phyloP scores from a whole-genome alignment of 2,797 vertebrate species.

The Limosa lapponica region DNA sequence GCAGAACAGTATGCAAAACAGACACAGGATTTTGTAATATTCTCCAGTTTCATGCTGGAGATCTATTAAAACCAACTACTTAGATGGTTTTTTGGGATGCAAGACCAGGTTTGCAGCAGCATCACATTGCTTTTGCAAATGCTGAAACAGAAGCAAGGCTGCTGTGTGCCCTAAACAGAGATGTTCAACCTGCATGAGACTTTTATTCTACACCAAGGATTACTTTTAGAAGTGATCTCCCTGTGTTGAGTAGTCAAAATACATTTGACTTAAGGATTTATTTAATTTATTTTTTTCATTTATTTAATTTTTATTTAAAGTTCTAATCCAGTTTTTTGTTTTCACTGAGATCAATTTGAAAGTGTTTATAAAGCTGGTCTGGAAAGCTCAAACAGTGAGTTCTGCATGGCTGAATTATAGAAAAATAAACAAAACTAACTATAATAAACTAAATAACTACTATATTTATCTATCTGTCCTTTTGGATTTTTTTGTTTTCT shows the following conservation, averaged over 20 bases:
- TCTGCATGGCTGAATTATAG: background rate
- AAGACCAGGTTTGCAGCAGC: background rate
- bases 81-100: background rate
- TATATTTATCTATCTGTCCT: background rate
- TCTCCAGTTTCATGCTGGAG: background rate
- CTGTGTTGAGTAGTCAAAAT: background rate
- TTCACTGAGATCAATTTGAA: background rate
- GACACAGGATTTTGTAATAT: background rate
- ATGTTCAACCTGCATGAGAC: background rate
- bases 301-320: background rate
- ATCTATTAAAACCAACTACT: background rate
- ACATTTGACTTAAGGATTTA: background rate
- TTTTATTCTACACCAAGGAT: background rate
- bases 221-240: background rate
- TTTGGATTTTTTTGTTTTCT: background rate
- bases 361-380: background rate
- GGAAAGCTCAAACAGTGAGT: background rate
- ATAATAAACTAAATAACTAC: background rate
- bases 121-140: background rate
- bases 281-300: background rate
- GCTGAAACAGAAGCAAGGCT: background rate
- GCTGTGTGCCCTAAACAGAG: background rate
- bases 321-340: background rate
- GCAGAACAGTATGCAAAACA: background rate
- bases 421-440: background rate